Evolutionary conservation across 2,888 invertebrate species (phyloP), one percentile per base, ranked within the genome.

Genomic region (Trypoxylon attenuatum): DNA sequence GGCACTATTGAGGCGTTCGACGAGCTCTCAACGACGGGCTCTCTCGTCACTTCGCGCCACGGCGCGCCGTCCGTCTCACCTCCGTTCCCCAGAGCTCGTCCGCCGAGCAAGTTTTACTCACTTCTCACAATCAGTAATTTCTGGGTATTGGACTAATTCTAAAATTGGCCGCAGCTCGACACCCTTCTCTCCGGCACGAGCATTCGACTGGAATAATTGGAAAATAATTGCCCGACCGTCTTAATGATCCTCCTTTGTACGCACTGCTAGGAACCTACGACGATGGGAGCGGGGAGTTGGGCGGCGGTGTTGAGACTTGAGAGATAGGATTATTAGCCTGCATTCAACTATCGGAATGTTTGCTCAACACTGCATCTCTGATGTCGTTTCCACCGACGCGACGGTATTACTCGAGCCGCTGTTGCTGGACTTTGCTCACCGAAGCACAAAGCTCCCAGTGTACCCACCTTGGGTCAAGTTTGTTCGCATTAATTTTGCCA

Each of bases 1-100:
- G 66, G 50, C 51, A 56, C 61, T 59, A 76, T 77, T 68, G 76
- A 76, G 64, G 71, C 65, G 58, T 69, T 54, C 58, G 50, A 56
- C 41, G 62, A 71, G 61, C 70, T 57, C 46, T n/a, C n/a, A n/a
- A n/a, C n/a, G n/a, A n/a, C n/a, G n/a, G n/a, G n/a, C n/a, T n/a
- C n/a, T n/a, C n/a, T n/a, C n/a, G n/a, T n/a, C n/a, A n/a, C n/a
- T n/a, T n/a, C n/a, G n/a, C n/a, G n/a, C n/a, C n/a, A n/a, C n/a
- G n/a, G n/a, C n/a, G n/a, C n/a, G n/a, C n/a, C n/a, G n/a, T n/a
- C n/a, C n/a, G n/a, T n/a, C n/a, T n/a, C n/a, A n/a, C n/a, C n/a
- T n/a, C n/a, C n/a, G n/a, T n/a, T n/a, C n/a, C n/a, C n/a, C n/a
- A n/a, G n/a, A n/a, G n/a, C n/a, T n/a, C n/a, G n/a, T n/a, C n/a